These are phyloP conservation scores for Drosophila robusta DNA, from an alignment of 2,888 invertebrate genomes.

Conservation along the genomic window DNA sequence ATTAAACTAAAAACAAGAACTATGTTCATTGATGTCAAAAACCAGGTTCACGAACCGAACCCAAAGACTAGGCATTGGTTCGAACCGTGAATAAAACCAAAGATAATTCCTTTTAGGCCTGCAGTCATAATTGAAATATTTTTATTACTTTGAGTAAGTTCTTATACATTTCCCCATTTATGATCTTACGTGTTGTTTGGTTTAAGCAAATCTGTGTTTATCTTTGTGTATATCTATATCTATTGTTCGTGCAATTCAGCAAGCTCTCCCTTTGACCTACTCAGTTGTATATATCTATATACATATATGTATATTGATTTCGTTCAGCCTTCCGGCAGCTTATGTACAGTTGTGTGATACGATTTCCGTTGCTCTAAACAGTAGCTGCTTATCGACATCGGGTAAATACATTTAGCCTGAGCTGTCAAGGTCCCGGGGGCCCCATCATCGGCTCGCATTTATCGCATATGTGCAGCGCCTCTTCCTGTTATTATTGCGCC, in stretches of 20 bases:
- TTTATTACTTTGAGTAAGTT: neutral
- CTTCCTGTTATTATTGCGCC: slow-evolving; percentile 45
- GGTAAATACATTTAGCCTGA: slow-evolving; percentile 1
- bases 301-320: neutral
- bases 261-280: neutral
- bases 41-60: too few relatives aligned
- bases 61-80: too few relatives aligned
- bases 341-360: slow-evolving; percentile 51
- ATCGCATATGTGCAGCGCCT: slow-evolving; percentile 44
- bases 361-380: slow-evolving; percentile 33
- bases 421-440: too few relatives aligned
- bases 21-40: too few relatives aligned
- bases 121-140: too few relatives aligned
- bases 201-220: too few relatives aligned
- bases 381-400: slow-evolving; percentile 50
- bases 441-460: slow-evolving; percentile 39
- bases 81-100: too few relatives aligned
- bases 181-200: neutral
- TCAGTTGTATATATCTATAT: too few relatives aligned
- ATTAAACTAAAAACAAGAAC: too few relatives aligned
- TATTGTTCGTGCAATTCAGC: neutral
- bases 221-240: too few relatives aligned
- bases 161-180: neutral
- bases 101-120: too few relatives aligned
- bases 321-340: slow-evolving; percentile 2